Percentiles rank a stretch among this genome's conserved stretches.
Evolutionary conservation across 1,140 invertebrate genomes (phyloP).

Genomic region (Mycetomoellerius zeteki): DNA sequence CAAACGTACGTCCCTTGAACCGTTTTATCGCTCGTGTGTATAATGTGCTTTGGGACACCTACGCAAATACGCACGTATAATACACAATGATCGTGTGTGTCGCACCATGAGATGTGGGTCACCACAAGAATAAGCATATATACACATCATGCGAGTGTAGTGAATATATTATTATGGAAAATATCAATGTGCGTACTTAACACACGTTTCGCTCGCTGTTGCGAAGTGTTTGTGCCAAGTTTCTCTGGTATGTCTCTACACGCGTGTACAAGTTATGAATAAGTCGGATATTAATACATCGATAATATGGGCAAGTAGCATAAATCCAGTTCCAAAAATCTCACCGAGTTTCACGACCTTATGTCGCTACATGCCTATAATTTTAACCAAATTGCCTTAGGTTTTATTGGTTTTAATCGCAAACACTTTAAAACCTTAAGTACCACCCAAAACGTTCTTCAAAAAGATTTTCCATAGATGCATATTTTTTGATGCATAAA

Average conservation of each 20-base stretch:
- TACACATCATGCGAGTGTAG: neutral
- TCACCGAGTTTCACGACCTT: neutral
- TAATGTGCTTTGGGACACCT: neutral
- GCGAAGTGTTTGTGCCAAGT: conserved; percentile 34
- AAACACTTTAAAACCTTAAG: neutral
- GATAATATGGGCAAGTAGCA: conserved; percentile 6
- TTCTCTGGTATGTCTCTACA: neutral
- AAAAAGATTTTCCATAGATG: neutral
- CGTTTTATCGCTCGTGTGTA: neutral
- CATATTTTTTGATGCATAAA: neutral
- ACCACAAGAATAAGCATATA: conserved; percentile 1
- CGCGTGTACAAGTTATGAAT: neutral
- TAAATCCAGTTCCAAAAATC: neutral
- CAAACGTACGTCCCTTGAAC: neutral
- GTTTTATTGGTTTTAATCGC: no score
- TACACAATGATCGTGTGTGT: neutral
- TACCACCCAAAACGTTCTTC: neutral
- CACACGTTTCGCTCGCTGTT: neutral
- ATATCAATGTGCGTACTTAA: neutral
- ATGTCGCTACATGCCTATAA: neutral
- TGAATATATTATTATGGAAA: conserved; percentile 37
- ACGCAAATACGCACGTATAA: conserved; percentile 3
- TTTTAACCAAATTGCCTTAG: neutral
- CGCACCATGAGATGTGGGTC: conserved; percentile 34
- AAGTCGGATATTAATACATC: conserved; percentile 13